phyloP scores from a whole-genome alignment of 2,888 invertebrate species.

The Anticlea derivata region DNA sequence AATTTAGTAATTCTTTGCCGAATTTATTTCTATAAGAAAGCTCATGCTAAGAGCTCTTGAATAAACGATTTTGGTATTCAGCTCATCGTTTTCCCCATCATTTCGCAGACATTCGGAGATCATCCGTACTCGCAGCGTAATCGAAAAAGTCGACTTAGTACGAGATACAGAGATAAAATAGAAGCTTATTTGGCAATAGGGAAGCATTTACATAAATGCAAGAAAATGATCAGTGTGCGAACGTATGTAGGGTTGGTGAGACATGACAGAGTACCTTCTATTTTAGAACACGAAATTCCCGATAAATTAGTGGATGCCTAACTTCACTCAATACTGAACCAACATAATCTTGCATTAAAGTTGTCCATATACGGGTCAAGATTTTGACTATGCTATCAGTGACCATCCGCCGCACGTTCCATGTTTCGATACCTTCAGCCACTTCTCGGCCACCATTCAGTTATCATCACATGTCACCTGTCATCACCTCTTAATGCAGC shows the following conservation, averaged over 20 bases:
- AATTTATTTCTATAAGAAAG: slow-evolving; percentile 25
- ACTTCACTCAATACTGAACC: too few relatives aligned
- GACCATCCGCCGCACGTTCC: too few relatives aligned
- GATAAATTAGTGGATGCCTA: too few relatives aligned
- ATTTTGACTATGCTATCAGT: too few relatives aligned
- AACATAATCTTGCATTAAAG: too few relatives aligned
- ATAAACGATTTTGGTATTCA: slow-evolving; percentile 40
- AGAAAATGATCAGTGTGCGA: slow-evolving; percentile 25
- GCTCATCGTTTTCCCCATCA: slow-evolving; percentile 44
- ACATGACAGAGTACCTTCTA: too few relatives aligned
- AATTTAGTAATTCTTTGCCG: not conserved
- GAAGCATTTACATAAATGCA: slow-evolving; percentile 49
- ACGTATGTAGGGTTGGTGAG: slow-evolving; percentile 4
- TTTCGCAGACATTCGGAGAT: slow-evolving; percentile 46
- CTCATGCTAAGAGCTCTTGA: slow-evolving; percentile 31
- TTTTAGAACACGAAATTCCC: too few relatives aligned
- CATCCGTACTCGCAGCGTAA: slow-evolving; percentile 44
- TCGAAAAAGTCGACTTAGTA: slow-evolving; percentile 57
- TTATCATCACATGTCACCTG: too few relatives aligned
- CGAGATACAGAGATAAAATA: slow-evolving; percentile 62
- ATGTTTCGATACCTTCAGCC: too few relatives aligned
- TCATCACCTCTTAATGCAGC: too few relatives aligned
- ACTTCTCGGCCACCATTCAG: too few relatives aligned
- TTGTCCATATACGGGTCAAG: too few relatives aligned
- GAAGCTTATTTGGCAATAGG: slow-evolving; percentile 62